Evolutionary conservation across 2,797 vertebrate genomes (phyloP).

Genomic region (Enteromius afrohamiltoni): DNA sequence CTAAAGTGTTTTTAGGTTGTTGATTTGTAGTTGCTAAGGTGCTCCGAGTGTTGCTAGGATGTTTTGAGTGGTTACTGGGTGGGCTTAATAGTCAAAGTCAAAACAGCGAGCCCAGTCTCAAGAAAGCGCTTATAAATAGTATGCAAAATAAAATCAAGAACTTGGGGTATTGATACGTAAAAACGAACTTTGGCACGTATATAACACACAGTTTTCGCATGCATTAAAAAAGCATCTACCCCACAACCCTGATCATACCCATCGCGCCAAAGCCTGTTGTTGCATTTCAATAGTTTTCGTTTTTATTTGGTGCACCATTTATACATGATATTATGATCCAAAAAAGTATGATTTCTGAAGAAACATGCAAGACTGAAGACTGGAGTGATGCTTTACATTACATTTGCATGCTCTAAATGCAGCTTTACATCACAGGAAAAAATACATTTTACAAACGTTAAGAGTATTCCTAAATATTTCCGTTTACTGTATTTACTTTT

Average conservation of each 20-base stretch:
- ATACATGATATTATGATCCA: neutral
- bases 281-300: too few relatives aligned
- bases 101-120: neutral
- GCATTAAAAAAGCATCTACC: too few relatives aligned
- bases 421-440: neutral
- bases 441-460: neutral
- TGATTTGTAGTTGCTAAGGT: constrained; percentile 17
- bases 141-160: too few relatives aligned
- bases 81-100: neutral
- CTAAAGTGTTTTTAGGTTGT: neutral
- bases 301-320: too few relatives aligned
- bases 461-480: neutral
- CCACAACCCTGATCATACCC: too few relatives aligned
- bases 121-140: too few relatives aligned
- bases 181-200: too few relatives aligned
- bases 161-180: too few relatives aligned
- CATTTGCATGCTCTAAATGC: neutral
- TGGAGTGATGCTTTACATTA: neutral
- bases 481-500: neutral
- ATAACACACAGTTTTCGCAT: too few relatives aligned
- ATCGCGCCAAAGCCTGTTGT: too few relatives aligned
- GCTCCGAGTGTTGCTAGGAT: constrained; percentile 1
- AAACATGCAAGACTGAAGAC: neutral
- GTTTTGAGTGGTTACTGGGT: constrained; percentile 31
- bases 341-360: neutral